Evolutionary conservation across 1,140 invertebrate species (phyloP), one percentile per base, ranked within the genome.

Genomic region (Goniozus legneri): DNA sequence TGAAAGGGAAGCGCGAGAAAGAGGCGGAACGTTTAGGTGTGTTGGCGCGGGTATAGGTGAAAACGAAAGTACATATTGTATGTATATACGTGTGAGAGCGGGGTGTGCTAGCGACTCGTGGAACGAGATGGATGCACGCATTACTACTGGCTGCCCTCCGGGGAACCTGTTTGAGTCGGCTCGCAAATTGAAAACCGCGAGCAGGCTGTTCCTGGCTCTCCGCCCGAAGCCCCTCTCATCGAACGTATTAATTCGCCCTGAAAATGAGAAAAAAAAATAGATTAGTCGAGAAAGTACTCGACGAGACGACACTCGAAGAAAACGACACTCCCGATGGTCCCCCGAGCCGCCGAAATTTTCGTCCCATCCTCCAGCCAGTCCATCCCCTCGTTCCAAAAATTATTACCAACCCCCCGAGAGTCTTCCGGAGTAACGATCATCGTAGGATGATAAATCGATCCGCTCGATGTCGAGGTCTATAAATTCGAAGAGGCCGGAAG

Each of bases 151-250:
- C 35, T 24, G 40, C 34, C 33, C 52, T 50, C 47, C 30, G 27
- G 52, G 46, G 62, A 58, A 62, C 60, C 58, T 65, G 62, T 64
- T 65, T 58, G 62, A 65, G 59, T 48, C 54, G 50, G 53, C 54
- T 58, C 43, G 56, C 54, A 65, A 65, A 64, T 65, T 65, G 62
- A 65, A n/a, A 65, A 64, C 47, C 52, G 54, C 14, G n/a, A n/a
- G 37, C 48, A 27, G 27, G 35, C 27, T n/a, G 19, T 15, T 36
- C 47, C 52, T 44, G 39, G 37, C 36, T 14, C 37, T 15, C 14
- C 33, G 43, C 56, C 56, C 44, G 56, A 49, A 58, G 62, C 52
- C n/a, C n/a, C 57, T 56, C 45, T 52, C 57, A 53, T 50, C 46
- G 57, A 59, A 59, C 53, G 54, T 56, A 59, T 60, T 60, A 60